A percentile compares a stretch with the other conserved stretches of the same genome.
These are phyloP conservation scores for Enteromius argenteus DNA, from an alignment of 2,797 vertebrate species.

Conservation along the genomic window DNA sequence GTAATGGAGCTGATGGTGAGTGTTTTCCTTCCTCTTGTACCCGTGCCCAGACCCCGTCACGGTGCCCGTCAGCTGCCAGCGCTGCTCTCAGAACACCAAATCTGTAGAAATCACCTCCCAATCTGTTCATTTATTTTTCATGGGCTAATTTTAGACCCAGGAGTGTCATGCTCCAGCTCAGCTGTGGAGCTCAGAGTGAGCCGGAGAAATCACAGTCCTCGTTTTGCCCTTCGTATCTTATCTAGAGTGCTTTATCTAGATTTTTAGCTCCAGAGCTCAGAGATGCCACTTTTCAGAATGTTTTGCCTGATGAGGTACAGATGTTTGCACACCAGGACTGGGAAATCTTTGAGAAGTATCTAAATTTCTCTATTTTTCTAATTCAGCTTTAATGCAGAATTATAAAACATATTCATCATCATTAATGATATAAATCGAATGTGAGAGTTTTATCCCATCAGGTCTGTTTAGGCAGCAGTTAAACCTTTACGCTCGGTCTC, in stretches of 20 bases:
- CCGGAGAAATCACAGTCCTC: not conserved
- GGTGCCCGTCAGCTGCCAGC: conserved; percentile 63
- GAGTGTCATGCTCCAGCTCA: conserved; percentile 61
- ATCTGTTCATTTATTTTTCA: conserved; percentile 69
- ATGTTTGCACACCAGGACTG: not conserved
- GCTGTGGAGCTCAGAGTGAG: conserved; percentile 32
- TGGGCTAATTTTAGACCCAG: conserved; percentile 72
- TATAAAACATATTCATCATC: not conserved
- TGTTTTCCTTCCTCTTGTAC: conserved; percentile 21
- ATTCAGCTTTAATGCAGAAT: not conserved
- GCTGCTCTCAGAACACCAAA: conserved; percentile 55
- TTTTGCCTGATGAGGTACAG: not conserved
- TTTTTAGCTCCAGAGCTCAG: not conserved
- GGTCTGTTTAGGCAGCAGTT: conserved; percentile 5
- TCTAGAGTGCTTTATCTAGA: not conserved
- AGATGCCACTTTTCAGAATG: not conserved
- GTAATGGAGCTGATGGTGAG: not conserved
- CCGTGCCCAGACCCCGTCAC: conserved; percentile 53
- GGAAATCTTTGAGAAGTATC: not conserved
- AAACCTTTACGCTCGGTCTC: conserved; percentile 5
- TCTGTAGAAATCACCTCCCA: conserved; percentile 65
- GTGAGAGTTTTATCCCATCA: not conserved
- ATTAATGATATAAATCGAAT: not conserved
- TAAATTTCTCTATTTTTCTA: not conserved
- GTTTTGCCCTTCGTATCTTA: not conserved